phyloP scores from a whole-genome alignment of 2,113 vertebrate species.

The Trogon surrucura region DNA sequence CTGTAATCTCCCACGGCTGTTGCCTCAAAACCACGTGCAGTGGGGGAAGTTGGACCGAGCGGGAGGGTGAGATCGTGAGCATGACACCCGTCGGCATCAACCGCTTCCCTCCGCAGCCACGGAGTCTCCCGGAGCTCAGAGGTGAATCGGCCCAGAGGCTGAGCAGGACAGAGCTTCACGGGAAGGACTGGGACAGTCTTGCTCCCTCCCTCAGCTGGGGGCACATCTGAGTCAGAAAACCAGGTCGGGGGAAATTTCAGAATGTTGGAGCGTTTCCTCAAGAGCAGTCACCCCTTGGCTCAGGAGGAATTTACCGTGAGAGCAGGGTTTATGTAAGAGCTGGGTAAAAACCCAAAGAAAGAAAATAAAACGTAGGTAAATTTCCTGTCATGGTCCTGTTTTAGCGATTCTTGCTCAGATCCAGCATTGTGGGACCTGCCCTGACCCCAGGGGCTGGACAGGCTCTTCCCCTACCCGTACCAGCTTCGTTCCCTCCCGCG shows the following conservation, averaged over 20 bases:
- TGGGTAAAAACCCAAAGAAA: neutral
- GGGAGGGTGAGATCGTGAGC: neutral
- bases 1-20: neutral
- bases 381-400: neutral
- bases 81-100: neutral
- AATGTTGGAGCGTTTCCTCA: accelerated
- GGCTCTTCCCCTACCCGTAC: neutral
- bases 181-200: accelerated
- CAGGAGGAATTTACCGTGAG: neutral
- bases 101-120: accelerated
- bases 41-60: neutral
- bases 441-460: neutral
- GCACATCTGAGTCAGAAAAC: neutral
- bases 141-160: accelerated
- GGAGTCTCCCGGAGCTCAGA: neutral
- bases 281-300: neutral
- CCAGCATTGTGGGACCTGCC: neutral
- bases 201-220: neutral
- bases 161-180: neutral
- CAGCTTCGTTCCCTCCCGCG: neutral
- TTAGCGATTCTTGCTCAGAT: neutral
- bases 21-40: neutral
- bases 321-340: neutral
- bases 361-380: neutral
- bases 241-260: neutral